Conservation (phyloP, 92 coral and sea anemone genomes). For the Phymanthus crucifer region DNA sequence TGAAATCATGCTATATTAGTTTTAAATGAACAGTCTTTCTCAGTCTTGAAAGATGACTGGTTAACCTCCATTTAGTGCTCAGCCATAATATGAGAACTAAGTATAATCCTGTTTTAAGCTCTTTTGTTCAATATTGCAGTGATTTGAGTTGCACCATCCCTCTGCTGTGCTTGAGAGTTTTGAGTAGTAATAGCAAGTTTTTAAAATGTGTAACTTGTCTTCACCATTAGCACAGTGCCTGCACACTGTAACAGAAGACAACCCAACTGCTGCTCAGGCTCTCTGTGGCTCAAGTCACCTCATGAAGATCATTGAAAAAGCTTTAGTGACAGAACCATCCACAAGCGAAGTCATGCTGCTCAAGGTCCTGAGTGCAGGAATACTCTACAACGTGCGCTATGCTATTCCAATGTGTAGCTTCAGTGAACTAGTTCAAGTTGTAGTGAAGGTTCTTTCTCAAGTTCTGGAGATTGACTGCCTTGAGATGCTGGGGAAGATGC, state of each 20-base stretch:
- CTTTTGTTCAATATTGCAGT: too few relatives aligned
- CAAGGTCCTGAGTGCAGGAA: constrained; percentile 93
- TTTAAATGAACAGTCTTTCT: too few relatives aligned
- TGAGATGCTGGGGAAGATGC: constrained; percentile 66
- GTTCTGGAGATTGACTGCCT: constrained; percentile 81
- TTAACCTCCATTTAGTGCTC: too few relatives aligned
- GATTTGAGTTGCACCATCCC: too few relatives aligned
- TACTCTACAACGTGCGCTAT: constrained; percentile 78
- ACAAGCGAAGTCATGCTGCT: constrained; percentile 69
- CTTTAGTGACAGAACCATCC: constrained; percentile 71
- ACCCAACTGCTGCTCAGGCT: constrained; percentile 68
- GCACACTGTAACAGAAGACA: constrained; percentile 95
- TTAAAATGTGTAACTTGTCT: background rate
- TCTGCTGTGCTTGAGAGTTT: too few relatives aligned
- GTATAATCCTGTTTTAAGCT: too few relatives aligned
- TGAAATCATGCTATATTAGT: too few relatives aligned
- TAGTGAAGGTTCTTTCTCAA: constrained; percentile 79
- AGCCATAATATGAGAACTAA: too few relatives aligned
- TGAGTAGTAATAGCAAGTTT: too few relatives aligned
- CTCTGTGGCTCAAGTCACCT: constrained; percentile 79
- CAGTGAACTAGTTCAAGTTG: constrained; percentile 90
- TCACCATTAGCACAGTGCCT: constrained; percentile 83
- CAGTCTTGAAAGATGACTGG: too few relatives aligned
- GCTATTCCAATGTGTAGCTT: constrained; percentile 69
- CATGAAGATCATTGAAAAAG: constrained; percentile 80